Conservation (phyloP, 2,113 vertebrate genomes). For the Rhabdomys dilectus region DNA sequence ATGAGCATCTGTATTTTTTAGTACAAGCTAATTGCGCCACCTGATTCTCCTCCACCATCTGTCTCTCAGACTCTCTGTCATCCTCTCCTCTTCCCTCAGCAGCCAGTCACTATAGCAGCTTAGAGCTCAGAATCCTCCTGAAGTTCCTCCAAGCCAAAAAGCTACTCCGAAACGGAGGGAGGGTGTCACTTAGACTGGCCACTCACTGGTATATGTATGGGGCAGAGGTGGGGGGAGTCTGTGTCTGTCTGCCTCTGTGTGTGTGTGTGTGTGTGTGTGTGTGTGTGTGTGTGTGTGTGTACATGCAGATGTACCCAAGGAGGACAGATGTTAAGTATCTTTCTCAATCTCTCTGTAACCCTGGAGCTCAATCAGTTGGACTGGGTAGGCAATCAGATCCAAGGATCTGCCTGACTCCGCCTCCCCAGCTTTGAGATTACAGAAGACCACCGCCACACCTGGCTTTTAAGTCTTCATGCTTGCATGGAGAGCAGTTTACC, state of each 20-base stretch:
- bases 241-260: neutral
- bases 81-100: neutral
- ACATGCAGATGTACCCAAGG: no score
- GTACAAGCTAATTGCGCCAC: conserved; percentile 57
- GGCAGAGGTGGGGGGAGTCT: neutral
- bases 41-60: conserved; percentile 65
- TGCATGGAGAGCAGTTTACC: neutral
- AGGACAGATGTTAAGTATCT: neutral
- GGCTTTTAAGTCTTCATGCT: neutral
- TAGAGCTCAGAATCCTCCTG: neutral
- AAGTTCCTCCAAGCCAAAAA: neutral
- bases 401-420: neutral
- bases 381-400: neutral
- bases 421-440: neutral
- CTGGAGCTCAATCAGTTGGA: neutral
- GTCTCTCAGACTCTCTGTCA: conserved; percentile 18
- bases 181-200: neutral
- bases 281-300: neutral
- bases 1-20: conserved; percentile 54
- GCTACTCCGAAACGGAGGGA: neutral
- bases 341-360: neutral
- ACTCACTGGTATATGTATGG: neutral
- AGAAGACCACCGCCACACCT: neutral
- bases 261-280: neutral
- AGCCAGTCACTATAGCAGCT: conserved; percentile 36